Base-by-base conservation (phyloP, 2,888 invertebrate genomes). In the Oscheius sp. region DNA sequence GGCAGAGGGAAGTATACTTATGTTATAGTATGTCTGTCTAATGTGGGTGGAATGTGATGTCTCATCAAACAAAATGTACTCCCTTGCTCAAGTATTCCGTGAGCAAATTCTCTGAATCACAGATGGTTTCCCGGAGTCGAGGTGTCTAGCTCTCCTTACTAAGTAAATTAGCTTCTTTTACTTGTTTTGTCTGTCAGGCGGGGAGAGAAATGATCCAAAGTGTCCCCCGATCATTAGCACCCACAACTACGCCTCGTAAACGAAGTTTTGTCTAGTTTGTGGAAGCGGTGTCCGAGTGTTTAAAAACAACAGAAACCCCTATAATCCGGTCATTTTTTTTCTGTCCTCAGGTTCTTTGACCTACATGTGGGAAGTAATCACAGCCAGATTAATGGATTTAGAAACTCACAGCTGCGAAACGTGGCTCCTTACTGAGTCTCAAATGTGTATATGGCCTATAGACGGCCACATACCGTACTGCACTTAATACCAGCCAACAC, bases 401-500 rank as follows among this genome's bases (percentile, higher is more conserved):
- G 27, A 66, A 64, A 55, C 77, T 78, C 64, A 85, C 85, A 72
- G 84, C 82, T 25, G 84, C 86, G 13, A 85, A 66, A 18, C 81
- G 73, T 13, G 86, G 86, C 72, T 86, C 86, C 59, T 78, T 76
- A 73, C 84, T 79, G 53, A 86, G 75, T 66, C 76, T 75, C 7
- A 86, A 76, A 69, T 86, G 86, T 16, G 86, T 78, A 79, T 86
- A 86, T 29, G 86, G 86, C 21, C 80, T 76, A 72, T 84, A 85
- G 52, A 86, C 78, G 12, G 86, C 86, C n/a, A 86, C 76, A 76
- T 86, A 86, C 53, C 86, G 83, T 16, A 85, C 82, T 0, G 84
- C 83, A 1, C 83, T 84, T 27, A 86, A 77, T 16, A 86, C 80
- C 63, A 86, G 74, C 86, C 86, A 86, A 71, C 86, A 86, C 85